Conservation (phyloP, 2,888 invertebrate species). For the Dryocosmus kuriphilus region DNA sequence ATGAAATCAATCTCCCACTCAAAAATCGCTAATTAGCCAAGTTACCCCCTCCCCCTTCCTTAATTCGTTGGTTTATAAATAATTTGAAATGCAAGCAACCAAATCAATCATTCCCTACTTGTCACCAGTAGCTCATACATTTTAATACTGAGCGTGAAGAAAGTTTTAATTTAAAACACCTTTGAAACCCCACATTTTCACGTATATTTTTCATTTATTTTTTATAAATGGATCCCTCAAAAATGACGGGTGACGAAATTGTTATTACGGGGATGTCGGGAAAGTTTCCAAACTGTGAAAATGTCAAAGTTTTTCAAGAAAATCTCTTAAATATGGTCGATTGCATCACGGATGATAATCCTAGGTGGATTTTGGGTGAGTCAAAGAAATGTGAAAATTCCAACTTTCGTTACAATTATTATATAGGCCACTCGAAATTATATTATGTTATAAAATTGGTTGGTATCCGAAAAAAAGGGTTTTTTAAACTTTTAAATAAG, state of each 20-base stretch:
- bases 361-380: constrained; percentile 52
- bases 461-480: no score
- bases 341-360: constrained; percentile 42
- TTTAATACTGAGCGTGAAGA: not conserved
- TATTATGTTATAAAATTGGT: no score
- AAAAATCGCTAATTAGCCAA: no score
- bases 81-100: no score
- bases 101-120: not conserved
- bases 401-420: no score
- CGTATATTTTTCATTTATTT: not conserved
- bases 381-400: not conserved
- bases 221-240: not conserved
- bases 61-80: no score
- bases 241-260: constrained; percentile 74
- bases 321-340: constrained; percentile 53
- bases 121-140: not conserved
- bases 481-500: no score
- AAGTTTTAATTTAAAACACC: not conserved
- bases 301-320: constrained; percentile 80
- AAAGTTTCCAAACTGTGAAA: constrained; percentile 83
- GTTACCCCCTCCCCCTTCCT: no score
- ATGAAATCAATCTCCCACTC: no score
- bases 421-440: no score
- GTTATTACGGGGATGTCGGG: constrained; percentile 82
- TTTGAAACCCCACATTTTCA: not conserved